Base-by-base conservation (phyloP, 2,888 invertebrate species). In the Lordiphosa andalusiaca region DNA sequence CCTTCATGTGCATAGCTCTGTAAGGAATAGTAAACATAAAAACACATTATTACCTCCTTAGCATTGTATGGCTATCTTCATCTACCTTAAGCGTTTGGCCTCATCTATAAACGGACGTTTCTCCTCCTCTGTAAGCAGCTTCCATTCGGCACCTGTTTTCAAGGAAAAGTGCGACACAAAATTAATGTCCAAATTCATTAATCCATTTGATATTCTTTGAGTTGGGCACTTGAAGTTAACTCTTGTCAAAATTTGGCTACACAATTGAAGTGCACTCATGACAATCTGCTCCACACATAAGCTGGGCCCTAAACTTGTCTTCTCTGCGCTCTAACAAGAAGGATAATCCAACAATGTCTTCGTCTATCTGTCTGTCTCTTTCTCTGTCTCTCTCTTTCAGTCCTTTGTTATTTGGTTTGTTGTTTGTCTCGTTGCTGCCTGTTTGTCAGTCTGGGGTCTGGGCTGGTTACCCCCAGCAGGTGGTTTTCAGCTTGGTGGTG, bases 21-120 rank as follows among this genome's bases (percentile, higher is more conserved):
- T 39, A 41, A 23, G 71, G 7, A 54, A 71, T 50, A 49, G 42
- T 61, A 53, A 30, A 19, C 4, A 39, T 36, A 1, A 54, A 6
- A 44, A 1, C 2, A 25, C 25, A 25, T 25, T 25, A 25, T 2
- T 6, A 6, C 6, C 6, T 6, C 25, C 25, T 25, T 6, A 6
- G 6, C 6, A 1, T 25, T 6, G 9, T 3, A 9, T 7, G 7
- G 16, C 1, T 1, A 16, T 16, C 3, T 9, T 9, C 12, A 54
- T 73, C 81, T 84, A 89, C 89, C 90, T 86, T 77, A 98, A 92
- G 66, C 98, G 92, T 89, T 98, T 98, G 10, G 98, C 98, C 89
- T 98, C 98, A 89, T 98, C 98, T 73, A 98, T 98, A 91, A 98
- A 98, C 23, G 98, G 98, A 86, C 98, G 92, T 90, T 98, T 98